Evolutionary conservation across 2,888 invertebrate genomes (phyloP), one percentile per base, ranked within the genome.

Genomic region (Trichopoda pennipes): DNA sequence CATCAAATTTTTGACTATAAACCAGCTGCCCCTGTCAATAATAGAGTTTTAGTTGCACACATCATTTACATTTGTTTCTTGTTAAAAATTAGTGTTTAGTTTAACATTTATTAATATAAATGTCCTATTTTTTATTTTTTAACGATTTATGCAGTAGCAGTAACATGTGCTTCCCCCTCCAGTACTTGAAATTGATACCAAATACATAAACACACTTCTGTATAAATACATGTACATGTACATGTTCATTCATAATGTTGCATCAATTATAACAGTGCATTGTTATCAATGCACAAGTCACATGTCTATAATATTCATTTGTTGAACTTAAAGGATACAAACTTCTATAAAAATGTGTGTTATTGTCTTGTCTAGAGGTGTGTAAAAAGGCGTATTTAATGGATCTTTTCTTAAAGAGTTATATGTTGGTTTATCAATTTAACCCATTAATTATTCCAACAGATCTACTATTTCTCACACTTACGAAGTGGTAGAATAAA

Each of bases 81-180:
- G 80, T 84, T 84, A 84, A 84, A 84, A 84, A 84, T 84, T 84
- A 84, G 84, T 84, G 77, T 83, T 82, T 76, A 72, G 70, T 78
- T 78, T 68, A 72, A 79, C 72, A 82, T 75, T 79, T 81, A 79
- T 82, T 79, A 82, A 75, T 79, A 82, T 72, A 79, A 82, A 82
- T 79, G 79, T 82, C 78, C 74, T 75, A 77, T 63, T 23, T 17
- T 35, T 61, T 38, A 23, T 63, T 42, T 51, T 49, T 51, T 28
- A 72, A 72, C 44, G 35, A 75, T 82, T 79, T 82, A 72, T 68
- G 51, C 28, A 73, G 47, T 55, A 55, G 16, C 66, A 55, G 12
- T 42, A 60, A 55, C 63, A 69, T 78, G 74, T 74, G 81, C 56
- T 42, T 47, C 73, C 68, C 68, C 77, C 42, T 44, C 23, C 70